A percentile compares a stretch with the other conserved stretches of the same genome.
These are phyloP conservation scores for Scleropages formosus DNA, from an alignment of 2,797 vertebrate species.

Conservation along the genomic window DNA sequence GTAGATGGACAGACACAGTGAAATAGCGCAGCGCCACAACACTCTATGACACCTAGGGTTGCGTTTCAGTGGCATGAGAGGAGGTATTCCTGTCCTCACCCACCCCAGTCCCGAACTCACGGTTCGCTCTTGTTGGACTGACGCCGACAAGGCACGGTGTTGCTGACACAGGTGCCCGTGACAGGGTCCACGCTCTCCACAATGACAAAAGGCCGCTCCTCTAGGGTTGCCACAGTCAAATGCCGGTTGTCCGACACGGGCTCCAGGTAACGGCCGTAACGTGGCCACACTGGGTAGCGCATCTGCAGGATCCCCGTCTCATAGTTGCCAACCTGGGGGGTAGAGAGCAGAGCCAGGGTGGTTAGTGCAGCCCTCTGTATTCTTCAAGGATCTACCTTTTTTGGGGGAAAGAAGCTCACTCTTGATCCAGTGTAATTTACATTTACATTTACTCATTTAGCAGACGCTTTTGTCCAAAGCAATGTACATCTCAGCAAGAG, in stretches of 20 bases:
- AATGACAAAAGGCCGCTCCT: slow-evolving; percentile 93
- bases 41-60: no score
- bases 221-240: slow-evolving; percentile 91
- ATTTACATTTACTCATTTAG: no score
- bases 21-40: no score
- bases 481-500: no score
- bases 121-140: slow-evolving; percentile 84
- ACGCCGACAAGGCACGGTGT: slow-evolving; percentile 92
- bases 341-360: not conserved
- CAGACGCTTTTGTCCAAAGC: no score
- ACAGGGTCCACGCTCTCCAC: slow-evolving; percentile 88
- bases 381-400: no score
- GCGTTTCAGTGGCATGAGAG: no score
- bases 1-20: no score
- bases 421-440: no score
- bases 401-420: no score
- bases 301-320: slow-evolving; percentile 87
- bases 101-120: slow-evolving; percentile 51
- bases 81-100: no score
- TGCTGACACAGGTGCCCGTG: slow-evolving; percentile 89
- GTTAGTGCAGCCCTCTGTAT: not conserved
- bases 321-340: slow-evolving; percentile 85
- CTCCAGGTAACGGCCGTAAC: slow-evolving; percentile 85
- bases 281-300: slow-evolving; percentile 96
- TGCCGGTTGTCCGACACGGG: slow-evolving; percentile 87